Conservation (phyloP, 1,140 invertebrate genomes). For the Dendrolimus kikuchii region DNA sequence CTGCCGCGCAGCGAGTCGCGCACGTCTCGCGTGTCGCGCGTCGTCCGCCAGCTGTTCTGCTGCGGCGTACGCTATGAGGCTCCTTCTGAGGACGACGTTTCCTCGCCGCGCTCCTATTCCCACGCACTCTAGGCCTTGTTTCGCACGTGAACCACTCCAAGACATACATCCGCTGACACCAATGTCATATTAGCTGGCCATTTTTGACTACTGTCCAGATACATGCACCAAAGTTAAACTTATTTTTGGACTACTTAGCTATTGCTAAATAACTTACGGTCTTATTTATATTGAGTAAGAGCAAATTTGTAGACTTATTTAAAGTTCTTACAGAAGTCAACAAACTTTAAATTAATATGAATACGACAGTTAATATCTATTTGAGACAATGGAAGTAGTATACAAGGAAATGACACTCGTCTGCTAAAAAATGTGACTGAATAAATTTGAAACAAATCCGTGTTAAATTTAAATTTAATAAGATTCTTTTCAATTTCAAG, state of each 20-base stretch:
- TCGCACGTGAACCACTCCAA: background rate
- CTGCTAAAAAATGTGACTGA: too few relatives aligned
- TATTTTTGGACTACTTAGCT: too few relatives aligned
- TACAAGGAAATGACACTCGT: too few relatives aligned
- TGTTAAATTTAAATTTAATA: too few relatives aligned
- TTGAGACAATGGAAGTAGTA: too few relatives aligned
- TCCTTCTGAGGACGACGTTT: conserved; percentile 47
- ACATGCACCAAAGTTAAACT: too few relatives aligned
- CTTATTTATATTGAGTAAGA: background rate
- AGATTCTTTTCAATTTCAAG: too few relatives aligned
- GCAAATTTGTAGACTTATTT: background rate
- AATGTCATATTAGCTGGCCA: conserved; percentile 32
- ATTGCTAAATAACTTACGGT: too few relatives aligned
- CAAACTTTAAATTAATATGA: too few relatives aligned
- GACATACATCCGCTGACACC: conserved; percentile 3
- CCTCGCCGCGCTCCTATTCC: conserved; percentile 24
- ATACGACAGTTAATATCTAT: too few relatives aligned
- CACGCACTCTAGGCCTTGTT: conserved; percentile 30
- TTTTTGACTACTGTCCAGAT: conserved; percentile 15
- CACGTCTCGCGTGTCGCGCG: conserved; percentile 42
- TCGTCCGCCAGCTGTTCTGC: conserved; percentile 51
- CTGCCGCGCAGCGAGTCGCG: conserved; percentile 58
- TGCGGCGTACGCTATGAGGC: conserved; percentile 47
- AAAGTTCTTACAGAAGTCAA: background rate
- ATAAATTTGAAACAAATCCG: too few relatives aligned